phyloP scores from a whole-genome alignment of 2,113 vertebrate species.

The Anoura caudifer region DNA sequence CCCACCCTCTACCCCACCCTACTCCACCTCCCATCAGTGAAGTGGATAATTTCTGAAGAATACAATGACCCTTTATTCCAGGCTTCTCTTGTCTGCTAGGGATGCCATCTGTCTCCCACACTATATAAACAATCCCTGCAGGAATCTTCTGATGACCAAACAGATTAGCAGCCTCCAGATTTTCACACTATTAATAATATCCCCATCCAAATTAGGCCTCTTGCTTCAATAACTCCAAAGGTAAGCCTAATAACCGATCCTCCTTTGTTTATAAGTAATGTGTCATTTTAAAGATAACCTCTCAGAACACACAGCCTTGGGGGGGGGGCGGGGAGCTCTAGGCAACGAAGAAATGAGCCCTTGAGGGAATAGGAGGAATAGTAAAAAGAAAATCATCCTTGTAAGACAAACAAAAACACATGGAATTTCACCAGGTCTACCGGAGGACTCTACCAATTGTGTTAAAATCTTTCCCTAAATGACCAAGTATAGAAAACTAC shows the following conservation, averaged over 20 bases:
- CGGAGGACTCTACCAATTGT: neutral
- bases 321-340: neutral
- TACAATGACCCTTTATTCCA: conserved; percentile 26
- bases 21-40: neutral
- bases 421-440: neutral
- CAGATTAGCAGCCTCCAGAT: conserved; percentile 67
- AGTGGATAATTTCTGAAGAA: conserved; percentile 42
- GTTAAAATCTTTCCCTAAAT: neutral
- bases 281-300: conserved; percentile 38
- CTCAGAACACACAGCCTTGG: neutral
- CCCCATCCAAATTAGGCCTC: neutral
- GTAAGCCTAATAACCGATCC: neutral
- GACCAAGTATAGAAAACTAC: neutral
- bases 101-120: conserved; percentile 56
- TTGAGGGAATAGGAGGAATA: neutral
- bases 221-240: conserved; percentile 26
- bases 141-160: conserved; percentile 57
- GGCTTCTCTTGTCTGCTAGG: conserved; percentile 44
- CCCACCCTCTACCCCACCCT: neutral
- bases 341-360: conserved; percentile 47
- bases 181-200: conserved; percentile 69
- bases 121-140: conserved; percentile 63
- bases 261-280: neutral
- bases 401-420: neutral
- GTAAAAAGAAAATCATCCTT: neutral